These are phyloP conservation scores for Silurus glanis DNA, from an alignment of 2,113 vertebrate species.

Conservation along the genomic window DNA sequence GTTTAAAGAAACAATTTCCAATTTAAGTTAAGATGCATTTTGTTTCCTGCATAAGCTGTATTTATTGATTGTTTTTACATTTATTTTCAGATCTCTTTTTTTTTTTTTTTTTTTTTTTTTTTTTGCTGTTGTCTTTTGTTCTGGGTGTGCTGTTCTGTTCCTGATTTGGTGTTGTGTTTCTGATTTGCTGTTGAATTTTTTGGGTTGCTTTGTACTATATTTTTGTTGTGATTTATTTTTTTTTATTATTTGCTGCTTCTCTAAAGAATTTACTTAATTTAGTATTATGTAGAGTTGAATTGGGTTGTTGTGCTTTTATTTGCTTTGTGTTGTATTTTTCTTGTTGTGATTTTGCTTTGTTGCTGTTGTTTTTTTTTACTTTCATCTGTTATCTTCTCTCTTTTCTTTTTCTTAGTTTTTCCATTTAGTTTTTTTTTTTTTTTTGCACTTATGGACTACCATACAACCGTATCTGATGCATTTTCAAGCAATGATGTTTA, in stretches of 20 bases:
- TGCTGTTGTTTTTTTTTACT: neutral
- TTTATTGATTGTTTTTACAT: too few relatives aligned
- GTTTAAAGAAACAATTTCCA: too few relatives aligned
- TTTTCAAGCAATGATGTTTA: neutral
- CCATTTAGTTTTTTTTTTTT: neutral
- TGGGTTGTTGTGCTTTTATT: neutral
- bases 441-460: neutral
- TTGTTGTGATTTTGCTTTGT: neutral
- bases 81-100: neutral
- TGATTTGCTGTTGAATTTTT: neutral
- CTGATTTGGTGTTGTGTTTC: neutral
- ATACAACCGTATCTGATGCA: neutral
- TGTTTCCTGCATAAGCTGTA: too few relatives aligned
- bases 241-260: neutral
- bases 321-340: neutral
- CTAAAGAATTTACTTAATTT: too few relatives aligned
- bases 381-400: neutral
- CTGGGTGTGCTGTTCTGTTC: neutral
- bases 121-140: neutral
- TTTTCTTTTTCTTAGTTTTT: neutral
- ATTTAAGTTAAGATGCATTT: too few relatives aligned
- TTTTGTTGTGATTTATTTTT: neutral
- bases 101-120: neutral
- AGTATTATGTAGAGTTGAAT: too few relatives aligned
- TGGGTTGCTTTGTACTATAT: too few relatives aligned